Base-by-base conservation (phyloP, 2,888 invertebrate genomes). In the Sericinus montela region DNA sequence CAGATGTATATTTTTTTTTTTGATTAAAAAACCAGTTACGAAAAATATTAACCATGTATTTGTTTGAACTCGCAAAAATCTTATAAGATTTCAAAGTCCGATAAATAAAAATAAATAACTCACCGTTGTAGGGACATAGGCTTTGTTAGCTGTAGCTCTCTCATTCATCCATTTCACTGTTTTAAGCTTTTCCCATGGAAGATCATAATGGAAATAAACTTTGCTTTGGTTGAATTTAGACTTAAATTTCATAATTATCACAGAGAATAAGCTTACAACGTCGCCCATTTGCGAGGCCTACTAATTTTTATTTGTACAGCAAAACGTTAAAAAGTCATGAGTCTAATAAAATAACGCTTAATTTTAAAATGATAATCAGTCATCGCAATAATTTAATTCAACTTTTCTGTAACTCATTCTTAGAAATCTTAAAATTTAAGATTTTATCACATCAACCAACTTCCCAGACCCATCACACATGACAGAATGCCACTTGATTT, bases 101-200 rank as follows among this genome's bases (percentile, higher is more conserved):
- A 8, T 25, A 8, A 8, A 25, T 25, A 4, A 25, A 25, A 25
- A 25, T 8, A 25, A 25, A 48, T 45, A 38, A 44, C 80, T 80
- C 60, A 91, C 92, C 70, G 85, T 85, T 16, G 98, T 97, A 37
- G 98, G 97, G 60, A 92, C 91, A 79, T 98, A 98, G 1, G 97
- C 96, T 77, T 92, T 92, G 69, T 93, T 93, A 28, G 92, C 90
- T 50, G 90, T 88, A 41, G 95, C 94, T 69, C 91, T 91, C 63
- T 91, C 90, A 84, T 96, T 96, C 92, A 93, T 95, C 95, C 95
- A 95, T 83, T 93, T 92, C 47, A 94, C 89, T 39, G 74, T 51
- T 60, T 81, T 85, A 13, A 88, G 67, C 63, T 73, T 86, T 59
- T 85, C 77, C 86, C 82, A 83, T 19, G 85, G 82, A 63, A 85